Evolutionary conservation across 2,797 vertebrate genomes (phyloP), one percentile per base, ranked within the genome.

Genomic region (Hoplostethus mediterraneus): DNA sequence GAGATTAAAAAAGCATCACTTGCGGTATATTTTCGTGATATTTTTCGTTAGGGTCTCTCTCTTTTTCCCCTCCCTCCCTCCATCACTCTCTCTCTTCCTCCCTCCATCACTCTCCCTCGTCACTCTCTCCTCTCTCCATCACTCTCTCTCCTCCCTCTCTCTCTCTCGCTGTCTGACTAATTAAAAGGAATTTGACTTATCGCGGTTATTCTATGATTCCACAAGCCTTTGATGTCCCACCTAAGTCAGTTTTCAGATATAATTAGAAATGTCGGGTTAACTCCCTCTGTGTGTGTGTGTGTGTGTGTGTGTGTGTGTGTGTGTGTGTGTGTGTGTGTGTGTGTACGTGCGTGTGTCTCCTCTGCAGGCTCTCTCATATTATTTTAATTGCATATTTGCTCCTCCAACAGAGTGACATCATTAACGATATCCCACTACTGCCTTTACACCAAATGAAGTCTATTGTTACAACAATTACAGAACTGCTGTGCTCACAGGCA

Each of bases 111-210:
- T 21, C 21, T 21, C 21, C 1, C 21, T 21, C 21, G 1, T 21
- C 21, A 21, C 21, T 21, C 21, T 21, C 21, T 21, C 21, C 1
- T 21, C 21, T 21, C 21, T 21, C 21, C 21, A 21, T 21, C 21
- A 21, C 21, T 21, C 21, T 21, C 21, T 1, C 21, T 21, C 21
- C 48, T 52, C 48, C 44, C 13, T 16, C 14, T 61, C 38, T 25
- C 52, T 53, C 58, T 45, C 48, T 45, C 44, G 25, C 55, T n/a
- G 70, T 91, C 88, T 77, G 93, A 95, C 95, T 96, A 96, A 95
- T 95, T 96, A 95, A 95, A 94, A 95, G 93, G 94, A 93, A 94
- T 96, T 88, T 89, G 91, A 95, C 93, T 96, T 94, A 94, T 93
- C 93, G 93, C 91, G 93, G 92, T 92, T 95, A 89, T 92, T 95